These are phyloP conservation scores for Ceuthmochares aereus DNA, from an alignment of 2,113 vertebrate genomes.

Conservation along the genomic window DNA sequence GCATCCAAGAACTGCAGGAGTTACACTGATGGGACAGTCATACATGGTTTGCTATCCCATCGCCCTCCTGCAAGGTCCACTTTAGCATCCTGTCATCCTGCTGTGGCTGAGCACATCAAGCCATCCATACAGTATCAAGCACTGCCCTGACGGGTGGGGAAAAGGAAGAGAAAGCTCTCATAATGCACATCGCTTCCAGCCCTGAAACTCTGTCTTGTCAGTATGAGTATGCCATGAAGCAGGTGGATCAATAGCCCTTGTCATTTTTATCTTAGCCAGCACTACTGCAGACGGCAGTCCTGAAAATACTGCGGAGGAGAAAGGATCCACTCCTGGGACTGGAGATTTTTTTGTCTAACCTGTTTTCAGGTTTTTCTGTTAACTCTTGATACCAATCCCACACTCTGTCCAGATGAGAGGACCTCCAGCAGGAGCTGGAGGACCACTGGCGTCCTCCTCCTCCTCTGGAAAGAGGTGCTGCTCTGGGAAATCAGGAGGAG, in stretches of 20 bases:
- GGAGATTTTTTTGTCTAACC: neutral
- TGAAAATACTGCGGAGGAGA: constrained; percentile 35
- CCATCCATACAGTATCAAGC: neutral
- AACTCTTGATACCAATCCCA: neutral
- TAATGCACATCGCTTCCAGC: accelerated
- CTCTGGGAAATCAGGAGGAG: neutral
- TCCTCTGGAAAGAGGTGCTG: neutral
- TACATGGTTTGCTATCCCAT: neutral
- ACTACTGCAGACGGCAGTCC: constrained; percentile 1
- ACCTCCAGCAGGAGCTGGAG: neutral
- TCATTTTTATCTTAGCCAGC: constrained; percentile 55
- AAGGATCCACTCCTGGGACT: neutral
- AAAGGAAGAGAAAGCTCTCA: neutral
- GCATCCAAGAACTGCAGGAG: neutral
- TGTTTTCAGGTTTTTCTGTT: neutral
- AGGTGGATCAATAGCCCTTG: constrained; percentile 56
- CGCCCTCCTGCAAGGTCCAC: neutral
- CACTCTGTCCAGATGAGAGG: neutral
- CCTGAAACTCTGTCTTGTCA: neutral
- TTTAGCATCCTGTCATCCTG: neutral
- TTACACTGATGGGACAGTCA: neutral
- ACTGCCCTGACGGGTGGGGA: neutral
- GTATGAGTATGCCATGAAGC: neutral
- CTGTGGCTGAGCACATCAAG: neutral
- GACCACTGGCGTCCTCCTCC: neutral